Conservation (phyloP, 2,888 invertebrate genomes). For the Doris montereyensis region DNA sequence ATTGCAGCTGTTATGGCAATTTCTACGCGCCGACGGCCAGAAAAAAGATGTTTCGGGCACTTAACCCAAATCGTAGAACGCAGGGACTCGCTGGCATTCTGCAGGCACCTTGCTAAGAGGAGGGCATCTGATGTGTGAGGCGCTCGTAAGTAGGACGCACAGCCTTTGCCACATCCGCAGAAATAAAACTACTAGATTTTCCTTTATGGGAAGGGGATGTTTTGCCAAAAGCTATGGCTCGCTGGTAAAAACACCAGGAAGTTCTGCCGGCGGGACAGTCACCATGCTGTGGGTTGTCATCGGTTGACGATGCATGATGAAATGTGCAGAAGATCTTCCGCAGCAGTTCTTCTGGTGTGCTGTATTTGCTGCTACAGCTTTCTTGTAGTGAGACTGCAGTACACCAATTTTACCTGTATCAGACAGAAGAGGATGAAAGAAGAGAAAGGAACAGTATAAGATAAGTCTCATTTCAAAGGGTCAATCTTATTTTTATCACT, state of each 20-base stretch:
- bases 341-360: neutral
- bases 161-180: neutral
- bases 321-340: neutral
- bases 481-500: too few species aligned
- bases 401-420: neutral
- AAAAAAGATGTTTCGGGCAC: neutral
- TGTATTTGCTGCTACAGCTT: neutral
- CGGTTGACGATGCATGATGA: slow-evolving; percentile 8
- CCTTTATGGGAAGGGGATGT: neutral
- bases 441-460: too few species aligned
- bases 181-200: neutral
- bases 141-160: neutral
- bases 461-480: too few species aligned
- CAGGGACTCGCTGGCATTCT: neutral
- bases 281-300: slow-evolving; percentile 2
- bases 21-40: neutral
- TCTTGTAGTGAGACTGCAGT: neutral
- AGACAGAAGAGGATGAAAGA: too few species aligned
- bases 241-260: slow-evolving; percentile 18
- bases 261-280: slow-evolving; percentile 8
- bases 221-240: neutral
- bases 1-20: neutral
- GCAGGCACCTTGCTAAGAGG: neutral
- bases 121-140: neutral
- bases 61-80: neutral